Base-by-base conservation (phyloP, 2,888 invertebrate genomes). In the Phytoseiulus persimilis region DNA sequence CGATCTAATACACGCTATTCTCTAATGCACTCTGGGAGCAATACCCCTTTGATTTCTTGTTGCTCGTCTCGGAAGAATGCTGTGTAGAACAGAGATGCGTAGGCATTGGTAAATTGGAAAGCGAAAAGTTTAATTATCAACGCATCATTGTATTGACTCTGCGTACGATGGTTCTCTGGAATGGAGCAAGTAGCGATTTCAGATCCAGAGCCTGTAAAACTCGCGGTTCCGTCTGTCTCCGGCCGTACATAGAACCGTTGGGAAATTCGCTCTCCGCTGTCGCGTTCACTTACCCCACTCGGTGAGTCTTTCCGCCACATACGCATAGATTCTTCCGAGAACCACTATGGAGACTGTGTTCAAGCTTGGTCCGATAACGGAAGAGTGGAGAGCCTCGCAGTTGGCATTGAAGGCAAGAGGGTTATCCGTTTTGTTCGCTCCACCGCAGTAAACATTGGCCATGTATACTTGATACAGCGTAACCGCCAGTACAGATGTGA, bases 91-190 rank as follows among this genome's bases (percentile, higher is more conserved):
- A 93, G 92, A 0, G 93, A 93, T 9, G 93, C 92, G 91, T 94
- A 94, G 90, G 92, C 93, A 91, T 94, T 94, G 90, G 93, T 93
- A 92, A 94, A 93, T 91, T 93, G 93, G 92, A 94, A 94, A 45
- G 93, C 93, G 91, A 93, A 94, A 65, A 94, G 91, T 91, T 94
- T 94, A 90, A 93, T 92, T 90, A 93, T 93, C 45, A 94, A 91
- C 5, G 93, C 92, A 91, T 93, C 93, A 90, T 93, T 92, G 91
- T 93, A 93, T 89, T 92, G 92, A 11, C 93, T 93, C 90, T 93
- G 92, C 5, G 93, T 93, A n/a, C 93, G 92, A 91, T 93, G 93
- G 91, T 93, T 93, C 91, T 93, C 93, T 93, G 92, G 89, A 92
- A 65, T 65, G 1, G 65, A 39, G 9, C 9, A 9, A 39, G 39